Conservation (phyloP, 2,113 vertebrate species). For the Silurus asotus region DNA sequence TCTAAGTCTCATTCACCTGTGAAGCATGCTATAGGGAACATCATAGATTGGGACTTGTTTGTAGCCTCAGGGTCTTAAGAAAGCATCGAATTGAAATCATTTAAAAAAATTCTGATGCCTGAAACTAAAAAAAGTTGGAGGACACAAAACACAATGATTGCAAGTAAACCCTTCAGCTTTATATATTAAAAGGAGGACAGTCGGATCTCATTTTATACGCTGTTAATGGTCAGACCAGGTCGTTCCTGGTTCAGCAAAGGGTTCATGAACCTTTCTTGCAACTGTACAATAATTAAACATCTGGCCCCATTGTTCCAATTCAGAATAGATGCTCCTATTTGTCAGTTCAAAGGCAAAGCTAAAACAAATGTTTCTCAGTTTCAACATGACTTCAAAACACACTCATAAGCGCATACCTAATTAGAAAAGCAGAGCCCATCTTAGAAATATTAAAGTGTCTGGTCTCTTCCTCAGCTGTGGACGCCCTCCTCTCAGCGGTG, state of each 20-base stretch:
- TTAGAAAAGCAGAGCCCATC: conserved; percentile 13
- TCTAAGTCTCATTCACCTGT: neutral
- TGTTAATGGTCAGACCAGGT: neutral
- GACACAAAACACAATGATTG: neutral
- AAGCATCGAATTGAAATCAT: neutral
- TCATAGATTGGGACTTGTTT: conserved; percentile 2
- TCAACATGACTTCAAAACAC: neutral
- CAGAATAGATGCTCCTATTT: neutral
- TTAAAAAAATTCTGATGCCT: neutral
- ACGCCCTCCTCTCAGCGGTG: conserved; percentile 3
- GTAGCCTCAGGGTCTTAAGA: neutral
- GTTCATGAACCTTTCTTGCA: neutral
- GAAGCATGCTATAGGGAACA: neutral
- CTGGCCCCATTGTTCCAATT: neutral
- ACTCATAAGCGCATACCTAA: conserved; percentile 13
- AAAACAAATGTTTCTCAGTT: neutral
- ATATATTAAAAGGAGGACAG: neutral
- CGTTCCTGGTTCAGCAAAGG: neutral
- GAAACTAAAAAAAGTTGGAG: neutral
- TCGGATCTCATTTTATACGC: neutral
- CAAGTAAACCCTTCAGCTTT: neutral
- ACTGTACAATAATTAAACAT: neutral
- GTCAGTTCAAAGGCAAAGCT: neutral
- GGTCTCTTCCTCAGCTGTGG: neutral
- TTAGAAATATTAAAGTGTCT: conserved; percentile 13